Base-by-base conservation (phyloP, 2,888 invertebrate genomes). In the Sphaeridia pumilis region DNA sequence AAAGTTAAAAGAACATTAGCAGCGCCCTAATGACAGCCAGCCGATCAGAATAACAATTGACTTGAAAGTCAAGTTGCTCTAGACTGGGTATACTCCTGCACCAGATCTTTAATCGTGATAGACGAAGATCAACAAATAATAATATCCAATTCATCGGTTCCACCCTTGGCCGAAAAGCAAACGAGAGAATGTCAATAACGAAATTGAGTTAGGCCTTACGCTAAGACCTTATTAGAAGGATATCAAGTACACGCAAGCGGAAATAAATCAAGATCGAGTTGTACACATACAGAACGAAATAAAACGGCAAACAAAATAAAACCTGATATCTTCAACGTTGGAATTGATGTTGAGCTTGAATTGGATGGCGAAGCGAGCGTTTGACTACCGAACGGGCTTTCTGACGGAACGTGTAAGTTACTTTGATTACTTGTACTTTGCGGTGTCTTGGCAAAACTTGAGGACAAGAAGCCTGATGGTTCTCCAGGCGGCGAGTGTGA, bases 401-500 rank as follows among this genome's bases (percentile, higher is more conserved):
- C n/a, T 20, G 43, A 28, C 10, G 43, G 42, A 21, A 24, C 17
- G 25, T 26, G n/a, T 22, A 21, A 10, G n/a, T 17, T 17, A 10
- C 20, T 7, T 17, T 38, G 12, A 38, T 38, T 38, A 38, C 38
- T 38, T 20, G 12, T 14, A 38, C 20, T 38, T 14, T 17, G 38
- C 17, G 49, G 21, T 4, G 27, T 42, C 34, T 49, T 49, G 4
- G 24, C 25, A 24, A 21, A 31, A 5, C 26, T 31, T 12, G 42
- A 26, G 14, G 41, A 22, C 24, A 47, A 36, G 7, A 47, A 28
- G 10, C 35, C 20, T 5, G 42, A 41, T 21, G 22, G 24, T 49
- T 49, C 49, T 17, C 38, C 38, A 5, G 49, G 42, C n/a, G 49
- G 49, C 22, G 49, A 49, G 43, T 49, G 42, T 17, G 58, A 59